Evolutionary conservation across 2,888 invertebrate genomes (phyloP), one percentile per base, ranked within the genome.

Genomic region (Himalopsyche tibetana): DNA sequence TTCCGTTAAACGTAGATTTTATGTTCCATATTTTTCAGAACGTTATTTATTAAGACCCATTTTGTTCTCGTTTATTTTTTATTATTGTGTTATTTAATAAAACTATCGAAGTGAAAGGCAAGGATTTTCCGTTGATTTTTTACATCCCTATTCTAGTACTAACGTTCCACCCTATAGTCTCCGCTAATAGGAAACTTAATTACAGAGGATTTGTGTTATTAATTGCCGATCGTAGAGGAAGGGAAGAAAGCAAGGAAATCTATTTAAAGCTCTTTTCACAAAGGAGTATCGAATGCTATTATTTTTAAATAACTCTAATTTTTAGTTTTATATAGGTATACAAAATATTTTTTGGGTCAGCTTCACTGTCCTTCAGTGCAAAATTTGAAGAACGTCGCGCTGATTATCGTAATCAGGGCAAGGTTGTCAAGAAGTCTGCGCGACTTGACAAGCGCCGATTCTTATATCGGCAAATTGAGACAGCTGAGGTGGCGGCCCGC

Each of bases 151-250:
- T 63, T 63, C 9, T 63, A 56, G 63, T 63, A 19, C 63, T 19
- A 19, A 6, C 63, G 19, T 4, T 19, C 63, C 28, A 63, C 63
- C 63, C 19, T 28, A 63, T 63, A n/a, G 63, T 63, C 63, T 63
- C 80, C 80, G 80, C 83, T 85, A 83, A 83, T 83, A 80, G 83
- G 83, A 85, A 85, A 83, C 85, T 83, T 80, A 85, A 85, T 85
- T 85, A 80, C 85, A 56, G 40, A 80, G 85, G 69, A 85, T 83
- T 83, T 83, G 51, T 45, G 85, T 51, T 85, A 85, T 85, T 85
- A 83, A 85, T 80, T 80, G 80, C 42, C 38, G 83, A 83, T 85
- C 63, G 69, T 85, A 45, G 15, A 36, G 51, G 36, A 45, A 83
- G 28, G 28, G 74, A 51, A 51, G 80, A 63, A 40, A 80, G 40